Evolutionary conservation across 2,888 invertebrate genomes (phyloP).

Genomic region (Chaetoderma sp.): DNA sequence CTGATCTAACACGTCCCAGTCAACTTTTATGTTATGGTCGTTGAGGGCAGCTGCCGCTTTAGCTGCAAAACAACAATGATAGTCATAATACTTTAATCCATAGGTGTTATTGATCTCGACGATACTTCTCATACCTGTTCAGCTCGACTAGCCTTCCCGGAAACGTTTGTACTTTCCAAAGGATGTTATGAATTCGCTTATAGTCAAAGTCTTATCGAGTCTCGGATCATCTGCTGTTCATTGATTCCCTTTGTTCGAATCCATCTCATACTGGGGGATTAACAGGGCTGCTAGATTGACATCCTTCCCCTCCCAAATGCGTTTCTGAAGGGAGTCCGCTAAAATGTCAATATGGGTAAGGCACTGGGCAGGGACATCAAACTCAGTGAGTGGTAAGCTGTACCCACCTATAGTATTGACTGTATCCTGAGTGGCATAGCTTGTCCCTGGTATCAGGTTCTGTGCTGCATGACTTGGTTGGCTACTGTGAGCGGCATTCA

Average conservation of each 20-base stretch:
- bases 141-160: conserved; percentile 10
- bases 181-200: conserved; percentile 13
- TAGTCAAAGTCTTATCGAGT: not conserved
- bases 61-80: conserved; percentile 18
- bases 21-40: conserved; percentile 17
- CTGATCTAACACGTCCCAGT: conserved; percentile 18
- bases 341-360: conserved; percentile 19
- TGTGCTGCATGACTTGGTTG: too few relatives aligned
- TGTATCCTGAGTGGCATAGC: too few relatives aligned
- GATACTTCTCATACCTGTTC: conserved; percentile 15
- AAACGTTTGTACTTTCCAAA: conserved; percentile 22
- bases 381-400: conserved; percentile 11
- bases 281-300: conserved; percentile 13
- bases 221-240: conserved; percentile 6
- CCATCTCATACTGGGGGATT: conserved; percentile 1
- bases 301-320: conserved; percentile 18
- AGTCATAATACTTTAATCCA: conserved; percentile 15
- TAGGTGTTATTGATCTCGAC: conserved; percentile 17
- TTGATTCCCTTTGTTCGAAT: too few relatives aligned
- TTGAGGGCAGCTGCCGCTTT: conserved; percentile 10
- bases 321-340: not conserved
- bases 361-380: conserved; percentile 12
- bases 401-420: conserved; percentile 16
- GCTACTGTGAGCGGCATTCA: too few relatives aligned
- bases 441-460: too few relatives aligned